A percentile compares a stretch with the other conserved stretches of the same genome.
phyloP scores from a whole-genome alignment of 1,140 invertebrate genomes.

The Tetramorium parvispinum region DNA sequence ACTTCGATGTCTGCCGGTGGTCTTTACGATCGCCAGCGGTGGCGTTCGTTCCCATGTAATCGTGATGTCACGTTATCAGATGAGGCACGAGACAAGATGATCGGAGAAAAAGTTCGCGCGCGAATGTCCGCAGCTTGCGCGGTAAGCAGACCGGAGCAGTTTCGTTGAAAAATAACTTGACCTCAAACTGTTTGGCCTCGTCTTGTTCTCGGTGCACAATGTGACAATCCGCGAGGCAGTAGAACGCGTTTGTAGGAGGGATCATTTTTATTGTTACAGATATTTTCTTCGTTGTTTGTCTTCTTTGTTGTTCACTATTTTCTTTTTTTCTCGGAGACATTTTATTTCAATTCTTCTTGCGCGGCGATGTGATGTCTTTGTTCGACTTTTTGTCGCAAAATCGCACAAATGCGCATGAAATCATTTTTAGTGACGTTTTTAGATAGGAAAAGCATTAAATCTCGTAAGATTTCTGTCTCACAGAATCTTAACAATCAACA shows the following conservation, averaged over 20 bases:
- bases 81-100: slow-evolving; percentile 72
- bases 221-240: slow-evolving; percentile 29
- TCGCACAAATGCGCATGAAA: neutral
- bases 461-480: neutral
- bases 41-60: slow-evolving; percentile 80
- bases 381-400: neutral
- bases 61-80: slow-evolving; percentile 78
- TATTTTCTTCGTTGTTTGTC: neutral
- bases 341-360: slow-evolving; percentile 7
- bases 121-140: slow-evolving; percentile 75
- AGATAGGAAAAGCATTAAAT: neutral
- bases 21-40: slow-evolving; percentile 71
- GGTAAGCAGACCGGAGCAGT: slow-evolving; percentile 67
- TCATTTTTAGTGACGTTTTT: neutral
- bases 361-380: neutral
- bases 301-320: neutral
- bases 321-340: neutral
- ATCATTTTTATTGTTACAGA: slow-evolving; percentile 36
- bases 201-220: slow-evolving; percentile 69
- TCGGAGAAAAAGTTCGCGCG: slow-evolving; percentile 68
- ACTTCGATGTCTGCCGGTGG: slow-evolving; percentile 57
- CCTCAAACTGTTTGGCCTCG: slow-evolving; percentile 74
- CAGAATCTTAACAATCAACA: neutral
- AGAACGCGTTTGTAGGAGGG: slow-evolving; percentile 47
- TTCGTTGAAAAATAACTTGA: slow-evolving; percentile 73